Evolutionary conservation across 2,113 vertebrate species (phyloP).

Genomic region (Shinisaurus crocodilurus): DNA sequence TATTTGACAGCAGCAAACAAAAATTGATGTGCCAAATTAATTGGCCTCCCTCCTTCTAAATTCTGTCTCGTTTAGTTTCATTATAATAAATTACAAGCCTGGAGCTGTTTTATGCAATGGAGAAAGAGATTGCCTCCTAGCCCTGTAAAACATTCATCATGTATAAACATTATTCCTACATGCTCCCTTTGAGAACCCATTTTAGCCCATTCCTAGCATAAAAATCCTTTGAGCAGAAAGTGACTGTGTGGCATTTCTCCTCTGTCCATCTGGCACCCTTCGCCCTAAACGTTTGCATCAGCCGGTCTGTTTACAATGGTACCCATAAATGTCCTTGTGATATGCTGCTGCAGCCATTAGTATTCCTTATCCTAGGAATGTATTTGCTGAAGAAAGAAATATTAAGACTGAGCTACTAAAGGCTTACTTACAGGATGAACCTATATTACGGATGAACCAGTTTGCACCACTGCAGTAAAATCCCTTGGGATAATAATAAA

Average conservation of each 20-base stretch:
- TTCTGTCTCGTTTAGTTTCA: constrained; percentile 57
- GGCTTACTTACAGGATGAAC: too few species aligned
- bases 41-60: constrained; percentile 53
- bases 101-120: constrained; percentile 35
- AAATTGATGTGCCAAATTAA: constrained; percentile 64
- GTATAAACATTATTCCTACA: rapidly evolving
- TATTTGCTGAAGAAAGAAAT: background rate
- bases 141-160: background rate
- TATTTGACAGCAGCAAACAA: constrained; percentile 65
- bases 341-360: background rate
- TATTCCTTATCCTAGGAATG: background rate
- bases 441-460: background rate
- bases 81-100: constrained; percentile 62
- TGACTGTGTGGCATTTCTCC: background rate
- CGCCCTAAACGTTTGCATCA: background rate
- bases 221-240: background rate
- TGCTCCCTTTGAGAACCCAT: background rate
- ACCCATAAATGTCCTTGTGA: background rate
- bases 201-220: background rate
- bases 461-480: background rate
- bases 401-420: background rate
- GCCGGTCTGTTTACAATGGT: background rate
- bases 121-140: constrained; percentile 33
- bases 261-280: background rate
- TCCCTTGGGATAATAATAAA: background rate